Evolutionary conservation across 2,797 vertebrate species (phyloP), one percentile per base, ranked within the genome.

Genomic region (Mycteria americana): DNA sequence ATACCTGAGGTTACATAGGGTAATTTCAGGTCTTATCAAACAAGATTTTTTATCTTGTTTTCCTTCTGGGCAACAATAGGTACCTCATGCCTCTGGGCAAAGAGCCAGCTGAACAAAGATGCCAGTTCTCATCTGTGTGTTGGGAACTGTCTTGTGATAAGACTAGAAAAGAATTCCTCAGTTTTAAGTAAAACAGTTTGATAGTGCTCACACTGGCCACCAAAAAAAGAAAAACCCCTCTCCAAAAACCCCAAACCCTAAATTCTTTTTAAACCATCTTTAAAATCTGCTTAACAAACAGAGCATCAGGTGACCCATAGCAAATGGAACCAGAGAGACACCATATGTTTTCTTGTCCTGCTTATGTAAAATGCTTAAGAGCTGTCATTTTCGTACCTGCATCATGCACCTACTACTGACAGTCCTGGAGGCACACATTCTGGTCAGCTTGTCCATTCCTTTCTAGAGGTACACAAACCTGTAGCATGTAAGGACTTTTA

Each of bases 251-350:
- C 31, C 51, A 92, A 93, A 73, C 31, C 14, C 60, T 79, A 45
- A 35, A 74, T 81, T 94, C n/a, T 75, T 88, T 90, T 62, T 22
- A 87, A 96, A 86, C 28, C 28, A 43, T 73, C 69, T 84, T 87
- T 87, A 79, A 93, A 92, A 85, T 72, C 81, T 92, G 53, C 19
- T 91, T 43, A 83, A 86, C 41, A 93, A 90, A 84, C 16, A 75
- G 50, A 93, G 33, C 70, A 85, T 45, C 72, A 91, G 78, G 51
- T 75, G 70, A 88, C 81, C 78, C 64, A 81, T 1, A 80, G 46
- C 94, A 95, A 93, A 93, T 54, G 72, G 72, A 95, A 91, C 41
- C 37, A 89, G 86, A 77, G 48, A 74, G 35, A 57, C 57, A 91
- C 81, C 75, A 72, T 83, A 92, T 93, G 92, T 85, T 96, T 64